A percentile compares a stretch with the other conserved stretches of the same genome.
Evolutionary conservation across 2,113 vertebrate genomes (phyloP).

Genomic region (Psittacula cyanocephala): DNA sequence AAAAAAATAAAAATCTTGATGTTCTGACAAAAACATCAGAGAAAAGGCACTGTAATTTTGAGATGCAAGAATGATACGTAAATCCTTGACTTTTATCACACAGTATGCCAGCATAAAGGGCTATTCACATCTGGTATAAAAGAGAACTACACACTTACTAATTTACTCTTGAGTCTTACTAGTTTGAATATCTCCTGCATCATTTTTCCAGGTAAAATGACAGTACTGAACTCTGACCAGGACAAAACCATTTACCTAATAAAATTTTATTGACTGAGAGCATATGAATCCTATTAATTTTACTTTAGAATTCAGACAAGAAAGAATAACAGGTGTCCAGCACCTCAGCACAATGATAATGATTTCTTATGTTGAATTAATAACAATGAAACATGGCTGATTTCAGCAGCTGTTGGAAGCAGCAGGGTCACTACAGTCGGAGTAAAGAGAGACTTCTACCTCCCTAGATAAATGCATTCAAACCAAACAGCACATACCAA

Average conservation of each 20-base stretch:
- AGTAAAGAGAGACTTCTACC: constrained; percentile 13
- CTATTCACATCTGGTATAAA: constrained; percentile 15
- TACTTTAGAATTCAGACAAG: constrained; percentile 42
- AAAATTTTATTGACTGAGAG: constrained; percentile 30
- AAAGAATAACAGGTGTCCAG: constrained; percentile 20
- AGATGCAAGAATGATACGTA: not conserved
- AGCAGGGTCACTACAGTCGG: constrained; percentile 38
- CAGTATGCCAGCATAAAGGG: not conserved
- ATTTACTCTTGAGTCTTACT: constrained; percentile 1
- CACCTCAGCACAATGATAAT: constrained; percentile 46
- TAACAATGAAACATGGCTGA: constrained; percentile 62
- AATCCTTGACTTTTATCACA: constrained; percentile 34
- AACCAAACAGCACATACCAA: constrained; percentile 41
- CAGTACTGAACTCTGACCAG: constrained; percentile 12
- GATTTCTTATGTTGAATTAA: constrained; percentile 67
- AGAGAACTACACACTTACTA: not conserved
- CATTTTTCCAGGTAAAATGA: constrained; percentile 17
- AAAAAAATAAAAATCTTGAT: not conserved
- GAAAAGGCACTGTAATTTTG: not conserved
- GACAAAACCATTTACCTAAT: constrained; percentile 32
- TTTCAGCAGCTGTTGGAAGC: constrained; percentile 70
- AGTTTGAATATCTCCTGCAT: not conserved
- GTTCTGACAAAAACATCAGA: not conserved
- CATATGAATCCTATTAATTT: constrained; percentile 22
- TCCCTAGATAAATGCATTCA: constrained; percentile 34